Evolutionary conservation across 2,797 vertebrate genomes (phyloP).

Genomic region (Epinephelus coioides): DNA sequence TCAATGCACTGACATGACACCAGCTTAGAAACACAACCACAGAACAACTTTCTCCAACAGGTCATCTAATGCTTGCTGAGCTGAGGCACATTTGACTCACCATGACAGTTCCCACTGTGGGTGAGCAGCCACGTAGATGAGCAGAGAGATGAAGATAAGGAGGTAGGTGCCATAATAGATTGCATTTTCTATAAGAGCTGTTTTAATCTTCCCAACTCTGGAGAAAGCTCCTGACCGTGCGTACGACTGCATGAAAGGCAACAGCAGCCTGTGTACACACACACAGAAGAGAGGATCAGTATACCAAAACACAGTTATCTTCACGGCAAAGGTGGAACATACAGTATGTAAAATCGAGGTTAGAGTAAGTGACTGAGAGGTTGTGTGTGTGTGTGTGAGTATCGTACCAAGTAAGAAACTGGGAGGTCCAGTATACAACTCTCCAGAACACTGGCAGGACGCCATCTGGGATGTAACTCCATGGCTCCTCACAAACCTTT

Average conservation of each 20-base stretch:
- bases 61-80: neutral
- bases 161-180: conserved; percentile 97
- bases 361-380: too few relatives aligned
- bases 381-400: neutral
- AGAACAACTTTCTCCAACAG: neutral
- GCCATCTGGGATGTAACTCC: conserved; percentile 95
- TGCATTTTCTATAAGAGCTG: conserved; percentile 95
- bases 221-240: conserved; percentile 94
- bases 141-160: conserved; percentile 93
- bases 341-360: neutral
- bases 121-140: conserved; percentile 93
- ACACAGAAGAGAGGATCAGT: conserved; percentile 1
- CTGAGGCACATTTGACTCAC: conserved; percentile 76
- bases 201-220: conserved; percentile 93
- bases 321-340: neutral
- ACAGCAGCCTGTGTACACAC: conserved; percentile 87
- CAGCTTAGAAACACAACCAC: conserved; percentile 1
- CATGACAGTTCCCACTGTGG: conserved; percentile 91
- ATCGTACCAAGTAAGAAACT: conserved; percentile 94
- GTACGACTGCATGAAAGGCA: conserved; percentile 98
- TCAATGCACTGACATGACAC: neutral
- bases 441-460: conserved; percentile 97
- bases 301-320: neutral
- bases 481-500: conserved; percentile 90
- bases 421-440: conserved; percentile 97